phyloP scores from a whole-genome alignment of 2,113 vertebrate genomes.

The Isurus oxyrinchus region DNA sequence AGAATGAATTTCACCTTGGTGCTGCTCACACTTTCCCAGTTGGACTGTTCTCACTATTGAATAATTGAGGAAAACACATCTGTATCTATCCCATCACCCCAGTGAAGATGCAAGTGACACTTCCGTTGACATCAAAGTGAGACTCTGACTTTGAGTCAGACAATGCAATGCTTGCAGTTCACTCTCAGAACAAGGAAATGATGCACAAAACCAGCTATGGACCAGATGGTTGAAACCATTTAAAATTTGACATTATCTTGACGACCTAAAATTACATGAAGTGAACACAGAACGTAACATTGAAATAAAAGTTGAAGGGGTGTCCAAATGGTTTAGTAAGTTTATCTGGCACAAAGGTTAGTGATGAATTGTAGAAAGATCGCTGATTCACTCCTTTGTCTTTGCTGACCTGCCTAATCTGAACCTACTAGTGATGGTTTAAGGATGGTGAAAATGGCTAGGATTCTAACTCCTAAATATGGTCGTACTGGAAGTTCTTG shows the following conservation, averaged over 20 bases:
- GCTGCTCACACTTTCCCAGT: background rate
- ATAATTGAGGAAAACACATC: background rate
- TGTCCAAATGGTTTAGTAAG: background rate
- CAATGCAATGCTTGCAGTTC: background rate
- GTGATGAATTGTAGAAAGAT: background rate
- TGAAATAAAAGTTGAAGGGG: background rate
- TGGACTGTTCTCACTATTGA: background rate
- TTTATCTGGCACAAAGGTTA: background rate
- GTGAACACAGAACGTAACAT: background rate
- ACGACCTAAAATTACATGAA: background rate
- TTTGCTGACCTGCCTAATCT: background rate
- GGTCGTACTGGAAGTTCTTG: background rate
- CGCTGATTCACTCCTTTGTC: background rate
- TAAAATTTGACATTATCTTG: background rate
- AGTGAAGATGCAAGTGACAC: background rate
- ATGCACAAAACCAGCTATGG: background rate
- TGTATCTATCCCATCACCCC: background rate
- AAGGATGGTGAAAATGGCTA: background rate
- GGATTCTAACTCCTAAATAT: background rate
- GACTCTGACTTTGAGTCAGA: background rate
- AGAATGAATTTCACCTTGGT: background rate
- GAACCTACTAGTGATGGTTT: background rate
- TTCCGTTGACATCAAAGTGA: background rate
- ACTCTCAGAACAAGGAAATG: background rate
- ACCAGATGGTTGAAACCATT: background rate